Conservation (phyloP, 2,797 vertebrate genomes). For the Myotis pilosus region DNA sequence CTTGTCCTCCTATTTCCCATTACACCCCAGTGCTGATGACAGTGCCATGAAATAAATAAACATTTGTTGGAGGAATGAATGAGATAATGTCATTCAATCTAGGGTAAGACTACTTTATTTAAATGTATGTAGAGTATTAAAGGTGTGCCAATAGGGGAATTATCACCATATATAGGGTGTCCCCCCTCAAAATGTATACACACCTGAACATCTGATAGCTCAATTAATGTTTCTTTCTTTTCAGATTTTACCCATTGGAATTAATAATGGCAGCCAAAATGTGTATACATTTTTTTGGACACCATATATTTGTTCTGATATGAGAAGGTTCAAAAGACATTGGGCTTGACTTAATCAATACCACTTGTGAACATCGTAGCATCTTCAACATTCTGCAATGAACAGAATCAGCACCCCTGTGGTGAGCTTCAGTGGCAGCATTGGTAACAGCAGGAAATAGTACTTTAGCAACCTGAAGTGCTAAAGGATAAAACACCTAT, state of each 20-base stretch:
- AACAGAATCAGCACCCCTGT: background rate
- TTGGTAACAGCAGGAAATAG: background rate
- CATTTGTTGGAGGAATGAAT: background rate
- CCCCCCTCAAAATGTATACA: too few relatives aligned
- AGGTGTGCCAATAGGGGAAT: background rate
- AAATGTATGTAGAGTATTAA: background rate
- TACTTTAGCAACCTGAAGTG: background rate
- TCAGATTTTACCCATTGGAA: too few relatives aligned
- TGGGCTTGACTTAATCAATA: background rate
- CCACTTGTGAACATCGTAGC: background rate
- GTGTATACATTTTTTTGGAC: too few relatives aligned
- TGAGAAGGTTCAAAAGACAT: background rate
- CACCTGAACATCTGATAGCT: too few relatives aligned
- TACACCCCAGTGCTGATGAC: background rate
- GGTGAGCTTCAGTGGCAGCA: background rate
- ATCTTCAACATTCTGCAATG: background rate
- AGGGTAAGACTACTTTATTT: background rate
- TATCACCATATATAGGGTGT: background rate
- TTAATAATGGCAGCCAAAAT: too few relatives aligned
- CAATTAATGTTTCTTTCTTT: too few relatives aligned
- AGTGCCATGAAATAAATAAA: background rate
- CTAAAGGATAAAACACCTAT: background rate
- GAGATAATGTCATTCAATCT: background rate
- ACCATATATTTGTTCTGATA: background rate
- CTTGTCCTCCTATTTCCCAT: background rate